Conservation (phyloP, 1,140 invertebrate species). For the Palaemon carinicauda region DNA sequence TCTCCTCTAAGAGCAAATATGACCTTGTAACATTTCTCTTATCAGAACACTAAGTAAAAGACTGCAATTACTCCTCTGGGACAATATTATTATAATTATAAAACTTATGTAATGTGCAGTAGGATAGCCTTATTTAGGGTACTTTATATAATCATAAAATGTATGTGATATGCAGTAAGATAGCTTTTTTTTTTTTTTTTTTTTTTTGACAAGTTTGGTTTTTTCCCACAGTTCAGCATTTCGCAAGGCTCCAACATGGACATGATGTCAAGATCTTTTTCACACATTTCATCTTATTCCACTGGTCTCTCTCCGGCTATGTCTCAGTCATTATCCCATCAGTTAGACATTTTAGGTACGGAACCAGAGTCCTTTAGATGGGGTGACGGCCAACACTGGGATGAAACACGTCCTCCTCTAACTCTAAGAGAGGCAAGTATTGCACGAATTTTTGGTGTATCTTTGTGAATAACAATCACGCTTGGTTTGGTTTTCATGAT, state of each 20-base stretch:
- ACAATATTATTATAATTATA: no score
- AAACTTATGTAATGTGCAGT: no score
- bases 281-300: slow-evolving; percentile 42
- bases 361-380: slow-evolving; percentile 45
- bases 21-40: no score
- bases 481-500: no score
- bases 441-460: neutral
- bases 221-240: slow-evolving; percentile 46
- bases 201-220: neutral
- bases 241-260: slow-evolving; percentile 50
- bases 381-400: slow-evolving; percentile 40
- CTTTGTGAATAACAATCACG: no score
- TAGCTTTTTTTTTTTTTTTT: neutral
- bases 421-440: slow-evolving; percentile 36
- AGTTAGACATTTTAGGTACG: slow-evolving; percentile 41
- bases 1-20: no score
- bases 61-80: no score
- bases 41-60: no score
- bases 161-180: no score
- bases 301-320: slow-evolving; percentile 42
- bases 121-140: neutral
- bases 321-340: slow-evolving; percentile 51
- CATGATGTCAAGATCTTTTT: slow-evolving; percentile 47
- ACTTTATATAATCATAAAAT: no score
- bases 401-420: slow-evolving; percentile 31